Evolutionary conservation across 2,888 invertebrate genomes (phyloP).

Genomic region (Elgonia sp.): DNA sequence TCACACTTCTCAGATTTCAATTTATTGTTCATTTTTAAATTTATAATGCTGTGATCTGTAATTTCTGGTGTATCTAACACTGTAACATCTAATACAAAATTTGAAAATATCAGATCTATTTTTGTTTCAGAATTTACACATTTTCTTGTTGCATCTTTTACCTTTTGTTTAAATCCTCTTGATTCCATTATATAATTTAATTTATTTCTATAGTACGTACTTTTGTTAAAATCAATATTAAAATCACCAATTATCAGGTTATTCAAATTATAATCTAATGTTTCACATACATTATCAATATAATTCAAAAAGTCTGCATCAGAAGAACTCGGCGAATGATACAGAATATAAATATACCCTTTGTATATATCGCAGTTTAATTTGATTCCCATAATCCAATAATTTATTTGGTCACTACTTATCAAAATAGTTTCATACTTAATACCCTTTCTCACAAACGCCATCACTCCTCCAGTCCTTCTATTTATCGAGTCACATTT

Average conservation of each 20-base stretch:
- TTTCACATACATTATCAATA: no score
- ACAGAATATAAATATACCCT: no score
- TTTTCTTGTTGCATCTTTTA: neutral
- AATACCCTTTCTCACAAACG: neutral
- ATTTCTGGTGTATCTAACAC: neutral
- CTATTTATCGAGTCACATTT: constrained; percentile 20
- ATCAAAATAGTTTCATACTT: neutral
- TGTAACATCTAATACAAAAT: neutral
- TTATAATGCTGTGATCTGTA: neutral
- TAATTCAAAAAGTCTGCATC: no score
- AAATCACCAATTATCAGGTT: neutral
- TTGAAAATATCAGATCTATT: constrained; percentile 3
- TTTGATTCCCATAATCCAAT: constrained; percentile 5
- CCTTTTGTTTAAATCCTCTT: neutral
- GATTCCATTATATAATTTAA: no score
- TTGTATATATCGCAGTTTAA: neutral
- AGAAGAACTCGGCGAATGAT: no score
- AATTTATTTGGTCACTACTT: neutral
- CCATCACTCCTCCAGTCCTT: constrained; percentile 11
- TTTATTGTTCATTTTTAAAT: neutral
- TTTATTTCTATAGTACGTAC: constrained; percentile 5
- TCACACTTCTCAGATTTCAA: neutral
- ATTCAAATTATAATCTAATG: constrained; percentile 8
- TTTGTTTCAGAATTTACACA: no score
- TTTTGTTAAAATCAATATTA: no score